Evolutionary conservation across 2,797 vertebrate genomes (phyloP).

Genomic region (Eospalax fontanierii): DNA sequence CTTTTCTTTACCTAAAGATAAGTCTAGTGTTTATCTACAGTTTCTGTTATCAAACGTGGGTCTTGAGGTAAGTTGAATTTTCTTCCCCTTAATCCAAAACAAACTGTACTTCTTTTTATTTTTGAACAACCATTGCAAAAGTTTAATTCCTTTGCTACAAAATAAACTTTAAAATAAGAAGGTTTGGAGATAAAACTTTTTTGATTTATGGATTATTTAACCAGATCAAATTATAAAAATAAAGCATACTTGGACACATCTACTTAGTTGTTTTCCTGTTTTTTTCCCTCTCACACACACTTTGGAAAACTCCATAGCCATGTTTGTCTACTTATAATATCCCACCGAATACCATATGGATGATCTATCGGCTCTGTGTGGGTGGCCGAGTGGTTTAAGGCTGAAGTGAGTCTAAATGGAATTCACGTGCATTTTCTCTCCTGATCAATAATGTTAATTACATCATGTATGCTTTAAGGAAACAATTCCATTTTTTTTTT

Average conservation of each 20-base stretch:
- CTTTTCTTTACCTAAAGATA: conserved; percentile 11
- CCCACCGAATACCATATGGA: neutral
- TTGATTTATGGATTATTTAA: conserved; percentile 54
- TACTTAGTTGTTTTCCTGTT: neutral
- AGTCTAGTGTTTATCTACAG: neutral
- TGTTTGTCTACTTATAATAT: conserved; percentile 14
- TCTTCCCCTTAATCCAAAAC: neutral
- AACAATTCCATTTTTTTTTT: conserved; percentile 77
- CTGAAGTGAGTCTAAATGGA: conserved; percentile 62
- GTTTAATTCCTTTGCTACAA: conserved; percentile 7
- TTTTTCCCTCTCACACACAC: neutral
- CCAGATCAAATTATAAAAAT: neutral
- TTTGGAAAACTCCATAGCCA: conserved; percentile 21
- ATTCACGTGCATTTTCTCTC: conserved; percentile 70
- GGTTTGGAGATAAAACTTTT: neutral
- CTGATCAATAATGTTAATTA: conserved; percentile 63
- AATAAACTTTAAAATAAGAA: conserved; percentile 16
- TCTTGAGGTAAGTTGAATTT: neutral
- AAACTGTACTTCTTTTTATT: neutral
- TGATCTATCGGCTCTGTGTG: neutral
- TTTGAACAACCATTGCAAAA: neutral
- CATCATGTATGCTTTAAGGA: conserved; percentile 79
- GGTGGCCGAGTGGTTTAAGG: conserved; percentile 45
- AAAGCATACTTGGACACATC: neutral
- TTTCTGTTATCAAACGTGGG: neutral